phyloP scores from a whole-genome alignment of 2,797 vertebrate species.

The Melanotaenia pygmaea region DNA sequence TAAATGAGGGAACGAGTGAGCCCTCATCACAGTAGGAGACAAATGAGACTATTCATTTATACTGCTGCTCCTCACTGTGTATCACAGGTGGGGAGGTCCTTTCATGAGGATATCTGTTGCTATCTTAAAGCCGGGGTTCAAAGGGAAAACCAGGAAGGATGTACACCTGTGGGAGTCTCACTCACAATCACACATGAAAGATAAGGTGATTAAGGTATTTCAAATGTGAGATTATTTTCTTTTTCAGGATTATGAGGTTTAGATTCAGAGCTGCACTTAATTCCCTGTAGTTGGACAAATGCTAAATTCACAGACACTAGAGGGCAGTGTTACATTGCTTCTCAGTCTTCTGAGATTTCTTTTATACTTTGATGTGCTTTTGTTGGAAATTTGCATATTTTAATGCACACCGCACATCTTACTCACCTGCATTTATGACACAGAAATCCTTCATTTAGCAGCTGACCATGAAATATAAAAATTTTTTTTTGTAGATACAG shows the following conservation, averaged over 20 bases:
- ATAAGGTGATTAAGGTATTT: constrained; percentile 36
- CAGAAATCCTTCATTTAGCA: not conserved
- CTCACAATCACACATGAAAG: constrained; percentile 16
- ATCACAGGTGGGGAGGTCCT: constrained; percentile 44
- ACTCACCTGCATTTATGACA: not conserved
- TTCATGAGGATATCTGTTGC: constrained; percentile 53
- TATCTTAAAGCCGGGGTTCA: constrained; percentile 51
- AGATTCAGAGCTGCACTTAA: not conserved
- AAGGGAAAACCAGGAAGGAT: constrained; percentile 54
- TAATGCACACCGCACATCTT: not conserved
- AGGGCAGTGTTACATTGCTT: constrained; percentile 58
- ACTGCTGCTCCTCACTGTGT: constrained; percentile 4
- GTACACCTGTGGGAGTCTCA: constrained; percentile 42
- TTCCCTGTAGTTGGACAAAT: not conserved
- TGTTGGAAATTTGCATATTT: not conserved
- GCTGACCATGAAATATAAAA: not conserved
- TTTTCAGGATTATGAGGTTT: not conserved
- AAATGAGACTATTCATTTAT: constrained; percentile 17
- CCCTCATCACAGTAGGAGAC: constrained; percentile 28
- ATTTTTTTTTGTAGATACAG: constrained; percentile 23
- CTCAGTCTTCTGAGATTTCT: not conserved
- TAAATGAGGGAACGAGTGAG: constrained; percentile 41
- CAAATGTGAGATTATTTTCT: constrained; percentile 7
- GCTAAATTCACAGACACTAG: constrained; percentile 47
- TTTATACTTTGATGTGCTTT: not conserved